These are phyloP conservation scores for Eilema sororculum DNA, from an alignment of 2,888 invertebrate genomes.

Conservation along the genomic window DNA sequence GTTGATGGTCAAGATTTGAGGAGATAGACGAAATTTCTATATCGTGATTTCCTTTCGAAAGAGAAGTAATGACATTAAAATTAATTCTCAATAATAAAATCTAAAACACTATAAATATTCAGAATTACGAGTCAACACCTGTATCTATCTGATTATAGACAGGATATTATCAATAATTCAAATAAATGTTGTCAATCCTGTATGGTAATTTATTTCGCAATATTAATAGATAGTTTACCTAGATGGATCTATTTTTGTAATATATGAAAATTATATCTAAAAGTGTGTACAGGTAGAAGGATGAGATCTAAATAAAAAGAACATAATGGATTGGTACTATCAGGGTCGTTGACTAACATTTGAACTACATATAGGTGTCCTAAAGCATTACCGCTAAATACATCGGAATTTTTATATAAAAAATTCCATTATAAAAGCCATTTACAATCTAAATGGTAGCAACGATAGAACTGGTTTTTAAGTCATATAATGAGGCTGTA, in stretches of 20 bases:
- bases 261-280: not conserved
- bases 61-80: not conserved
- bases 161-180: not conserved
- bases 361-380: not conserved
- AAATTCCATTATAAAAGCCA: slow-evolving; percentile 26
- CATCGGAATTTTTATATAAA: not conserved
- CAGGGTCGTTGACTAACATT: not conserved
- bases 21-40: not conserved
- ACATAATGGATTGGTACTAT: not conserved
- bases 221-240: not conserved
- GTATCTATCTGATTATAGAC: not conserved
- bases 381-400: not conserved
- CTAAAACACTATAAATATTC: not conserved
- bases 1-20: not conserved
- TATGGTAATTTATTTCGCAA: not conserved
- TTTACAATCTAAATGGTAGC: slow-evolving; percentile 25
- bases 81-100: not conserved
- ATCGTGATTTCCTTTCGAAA: too few species aligned
- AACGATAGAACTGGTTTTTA: slow-evolving; percentile 32
- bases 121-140: not conserved
- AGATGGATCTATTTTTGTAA: not conserved
- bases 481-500: slow-evolving; percentile 20
- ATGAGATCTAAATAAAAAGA: not conserved
- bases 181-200: not conserved
- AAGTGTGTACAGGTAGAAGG: not conserved